These are phyloP conservation scores for Antitype chi DNA, from an alignment of 2,888 invertebrate genomes.

Conservation along the genomic window DNA sequence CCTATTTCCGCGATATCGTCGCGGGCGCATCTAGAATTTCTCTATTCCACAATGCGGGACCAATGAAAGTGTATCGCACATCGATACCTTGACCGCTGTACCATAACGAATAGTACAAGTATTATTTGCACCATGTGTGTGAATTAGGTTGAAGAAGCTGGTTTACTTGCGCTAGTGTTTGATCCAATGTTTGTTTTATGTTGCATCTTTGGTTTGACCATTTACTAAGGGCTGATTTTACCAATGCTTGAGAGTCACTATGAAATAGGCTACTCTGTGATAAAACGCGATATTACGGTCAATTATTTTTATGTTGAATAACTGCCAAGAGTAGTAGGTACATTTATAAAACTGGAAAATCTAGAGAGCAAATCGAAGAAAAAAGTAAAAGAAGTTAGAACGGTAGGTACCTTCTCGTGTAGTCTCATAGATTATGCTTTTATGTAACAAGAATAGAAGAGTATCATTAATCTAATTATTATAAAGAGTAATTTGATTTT, in stretches of 20 bases:
- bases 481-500: too few relatives aligned
- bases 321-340: not conserved
- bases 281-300: too few relatives aligned
- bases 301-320: too few relatives aligned
- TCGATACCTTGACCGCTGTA: constrained; percentile 69
- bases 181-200: not conserved
- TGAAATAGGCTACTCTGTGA: not conserved
- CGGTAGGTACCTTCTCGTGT: constrained; percentile 4
- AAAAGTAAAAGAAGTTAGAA: not conserved
- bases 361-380: not conserved
- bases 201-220: not conserved
- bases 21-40: constrained; percentile 62
- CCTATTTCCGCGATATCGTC: constrained; percentile 54
- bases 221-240: not conserved
- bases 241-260: not conserved
- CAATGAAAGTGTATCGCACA: constrained; percentile 64
- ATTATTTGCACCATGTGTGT: constrained; percentile 42
- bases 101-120: constrained; percentile 64
- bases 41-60: constrained; percentile 47
- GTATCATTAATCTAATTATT: too few relatives aligned
- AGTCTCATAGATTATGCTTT: too few relatives aligned
- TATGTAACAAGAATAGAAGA: not conserved
- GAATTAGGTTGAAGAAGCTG: constrained; percentile 39
- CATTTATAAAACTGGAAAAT: not conserved
- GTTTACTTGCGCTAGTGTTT: constrained; percentile 13